phyloP scores from a whole-genome alignment of 2,797 vertebrate genomes.

The Uromys caudimaculatus region DNA sequence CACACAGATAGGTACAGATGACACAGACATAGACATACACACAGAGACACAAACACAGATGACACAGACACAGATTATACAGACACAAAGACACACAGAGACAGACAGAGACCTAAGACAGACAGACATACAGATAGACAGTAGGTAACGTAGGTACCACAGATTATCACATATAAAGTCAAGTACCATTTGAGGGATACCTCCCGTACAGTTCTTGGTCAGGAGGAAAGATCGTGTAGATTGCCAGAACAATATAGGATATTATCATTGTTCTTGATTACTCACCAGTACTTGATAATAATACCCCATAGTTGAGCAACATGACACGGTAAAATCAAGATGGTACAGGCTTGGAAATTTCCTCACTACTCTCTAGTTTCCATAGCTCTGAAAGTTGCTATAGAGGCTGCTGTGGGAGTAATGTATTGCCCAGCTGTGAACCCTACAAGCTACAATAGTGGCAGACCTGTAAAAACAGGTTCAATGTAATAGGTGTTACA shows the following conservation, averaged over 20 bases:
- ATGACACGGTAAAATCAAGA: not conserved
- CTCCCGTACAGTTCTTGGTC: not conserved
- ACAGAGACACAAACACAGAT: not conserved
- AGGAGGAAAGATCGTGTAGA: accelerated
- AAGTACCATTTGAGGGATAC: not conserved
- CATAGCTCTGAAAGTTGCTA: not conserved
- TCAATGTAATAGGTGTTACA: not conserved
- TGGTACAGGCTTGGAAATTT: not conserved
- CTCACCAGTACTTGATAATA: not conserved
- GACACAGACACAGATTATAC: too few species aligned
- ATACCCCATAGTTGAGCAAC: not conserved
- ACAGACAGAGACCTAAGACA: not conserved
- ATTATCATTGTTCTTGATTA: not conserved
- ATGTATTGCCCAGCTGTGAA: not conserved
- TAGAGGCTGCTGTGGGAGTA: not conserved
- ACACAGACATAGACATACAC: not conserved
- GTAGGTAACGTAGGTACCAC: too few species aligned
- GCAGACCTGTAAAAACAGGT: not conserved
- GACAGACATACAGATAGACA: not conserved
- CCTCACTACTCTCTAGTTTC: not conserved
- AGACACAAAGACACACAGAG: not conserved
- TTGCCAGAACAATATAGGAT: not conserved
- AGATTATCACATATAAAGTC: not conserved
- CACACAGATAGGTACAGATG: not conserved
- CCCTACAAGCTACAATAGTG: not conserved